These are phyloP conservation scores for Sphaerophoria taeniata DNA, from an alignment of 2,888 invertebrate genomes.

Conservation along the genomic window DNA sequence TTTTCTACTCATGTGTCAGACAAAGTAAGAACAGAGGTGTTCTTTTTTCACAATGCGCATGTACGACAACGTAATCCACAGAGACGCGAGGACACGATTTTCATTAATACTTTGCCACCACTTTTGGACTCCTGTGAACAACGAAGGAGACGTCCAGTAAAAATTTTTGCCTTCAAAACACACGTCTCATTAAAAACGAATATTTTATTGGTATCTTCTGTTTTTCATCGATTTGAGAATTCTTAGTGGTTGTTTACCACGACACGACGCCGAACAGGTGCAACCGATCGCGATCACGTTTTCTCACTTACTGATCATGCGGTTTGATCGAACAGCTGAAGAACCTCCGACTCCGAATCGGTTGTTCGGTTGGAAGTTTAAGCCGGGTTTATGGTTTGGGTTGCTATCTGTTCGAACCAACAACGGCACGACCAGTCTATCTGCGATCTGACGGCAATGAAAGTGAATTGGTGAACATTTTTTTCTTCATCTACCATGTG, in stretches of 20 bases:
- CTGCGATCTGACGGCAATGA: conserved; percentile 68
- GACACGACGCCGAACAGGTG: conserved; percentile 78
- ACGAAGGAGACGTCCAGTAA: conserved; percentile 7
- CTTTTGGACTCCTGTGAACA: conserved; percentile 30
- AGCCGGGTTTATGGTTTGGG: conserved; percentile 52
- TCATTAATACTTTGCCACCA: conserved; percentile 68
- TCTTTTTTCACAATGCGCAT: conserved; percentile 41
- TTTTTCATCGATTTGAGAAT: conserved; percentile 5
- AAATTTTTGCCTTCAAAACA: conserved; percentile 62
- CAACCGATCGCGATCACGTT: conserved; percentile 82
- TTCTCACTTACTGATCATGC: conserved; percentile 80
- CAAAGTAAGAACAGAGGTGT: conserved; percentile 35
- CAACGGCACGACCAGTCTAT: conserved; percentile 38
- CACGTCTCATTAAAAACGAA: conserved; percentile 16
- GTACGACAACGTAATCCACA: conserved; percentile 62
- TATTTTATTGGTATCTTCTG: conserved; percentile 9
- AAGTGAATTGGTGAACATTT: conserved; percentile 60
- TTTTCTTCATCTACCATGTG: not conserved
- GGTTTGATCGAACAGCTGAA: conserved; percentile 68
- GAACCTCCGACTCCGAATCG: conserved; percentile 47
- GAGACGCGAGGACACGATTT: conserved; percentile 54
- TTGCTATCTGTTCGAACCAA: conserved; percentile 68
- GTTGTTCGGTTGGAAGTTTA: conserved; percentile 49
- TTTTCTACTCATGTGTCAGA: conserved; percentile 27
- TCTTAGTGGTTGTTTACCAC: not conserved